Percentiles rank a stretch among this genome's conserved stretches.
These are phyloP conservation scores for Luperina nickerlii DNA, from an alignment of 2,888 invertebrate species.

Conservation along the genomic window DNA sequence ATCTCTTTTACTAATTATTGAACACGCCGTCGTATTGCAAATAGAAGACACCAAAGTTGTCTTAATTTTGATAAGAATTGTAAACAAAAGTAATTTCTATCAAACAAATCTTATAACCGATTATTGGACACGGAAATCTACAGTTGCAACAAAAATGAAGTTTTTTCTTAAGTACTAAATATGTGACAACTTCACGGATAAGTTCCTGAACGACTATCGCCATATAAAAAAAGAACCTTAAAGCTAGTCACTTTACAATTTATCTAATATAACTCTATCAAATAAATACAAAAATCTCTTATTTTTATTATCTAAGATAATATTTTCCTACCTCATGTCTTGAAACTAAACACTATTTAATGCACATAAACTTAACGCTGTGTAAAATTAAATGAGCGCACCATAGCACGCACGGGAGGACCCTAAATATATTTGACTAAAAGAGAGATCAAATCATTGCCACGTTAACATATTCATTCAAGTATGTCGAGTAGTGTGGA, in stretches of 20 bases:
- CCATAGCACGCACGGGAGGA: conserved; percentile 78
- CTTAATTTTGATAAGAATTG: conserved; percentile 38
- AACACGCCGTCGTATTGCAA: conserved; percentile 69
- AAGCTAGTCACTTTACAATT: conserved; percentile 89
- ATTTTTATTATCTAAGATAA: conserved; percentile 87
- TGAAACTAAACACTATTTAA: conserved; percentile 88
- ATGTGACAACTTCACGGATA: conserved; percentile 81
- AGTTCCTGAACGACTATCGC: conserved; percentile 87
- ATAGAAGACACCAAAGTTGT: conserved; percentile 44
- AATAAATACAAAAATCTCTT: conserved; percentile 91
- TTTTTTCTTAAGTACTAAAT: conserved; percentile 86
- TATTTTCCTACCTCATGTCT: conserved; percentile 89
- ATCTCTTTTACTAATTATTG: conserved; percentile 81
- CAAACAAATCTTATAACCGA: conserved; percentile 61
- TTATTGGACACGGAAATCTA: conserved; percentile 67
- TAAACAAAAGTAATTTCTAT: conserved; percentile 47
- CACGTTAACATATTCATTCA: conserved; percentile 87
- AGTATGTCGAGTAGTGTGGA: conserved; percentile 75
- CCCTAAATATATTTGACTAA: conserved; percentile 92
- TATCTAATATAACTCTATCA: conserved; percentile 90
- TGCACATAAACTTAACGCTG: conserved; percentile 80
- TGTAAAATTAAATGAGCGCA: conserved; percentile 81
- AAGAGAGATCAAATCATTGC: conserved; percentile 94
- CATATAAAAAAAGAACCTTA: conserved; percentile 87
- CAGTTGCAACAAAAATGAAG: conserved; percentile 82